Base-by-base conservation (phyloP, 2,888 invertebrate species). In the Drosophila villosipedis region DNA sequence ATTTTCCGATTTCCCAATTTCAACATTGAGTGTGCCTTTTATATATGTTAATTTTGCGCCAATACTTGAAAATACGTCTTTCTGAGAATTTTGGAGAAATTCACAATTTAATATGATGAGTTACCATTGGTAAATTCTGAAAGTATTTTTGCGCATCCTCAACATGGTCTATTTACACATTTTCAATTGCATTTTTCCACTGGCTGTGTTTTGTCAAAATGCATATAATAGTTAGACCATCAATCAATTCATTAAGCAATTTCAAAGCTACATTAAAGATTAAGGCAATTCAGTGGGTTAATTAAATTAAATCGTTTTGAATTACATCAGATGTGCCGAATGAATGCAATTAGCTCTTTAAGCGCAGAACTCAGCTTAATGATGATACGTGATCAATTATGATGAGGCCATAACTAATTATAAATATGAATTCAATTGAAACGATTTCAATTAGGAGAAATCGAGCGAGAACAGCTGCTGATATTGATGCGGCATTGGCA, bases 401-500 rank as follows among this genome's bases (percentile, higher is more conserved):
- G 31, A 19, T n/a, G 10, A 25, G 9, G 19, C 43, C 50, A 58
- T 58, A 16, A 31, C 30, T 33, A 72, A 61, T 55, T 30, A 49
- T 30, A n/a, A 33, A 70, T 57, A 63, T 64, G n/a, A 61, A 41
- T 60, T 39, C 12, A 28, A 41, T 16, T 22, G 25, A 43, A 61
- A 55, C 28, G 31, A 50, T 55, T 76, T 70, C 52, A 76, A 76
- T 76, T 66, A 63, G 28, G 12, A 39, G 16, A 19, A 37, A 50
- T 47, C 53, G 25, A 28, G 30, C 4, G 35, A 30, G 19, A 31
- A n/a, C 7, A 37, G 30, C 49, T 47, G n/a, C 7, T 16, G 14
- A 39, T 41, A 43, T 41, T 43, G 16, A 22, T 10, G 31, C n/a
- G 14, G 28, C 37, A 55, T n/a, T 28, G 37, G 37, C 7, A 39